phyloP scores from a whole-genome alignment of 2,797 vertebrate genomes.

The Periparus ater region DNA sequence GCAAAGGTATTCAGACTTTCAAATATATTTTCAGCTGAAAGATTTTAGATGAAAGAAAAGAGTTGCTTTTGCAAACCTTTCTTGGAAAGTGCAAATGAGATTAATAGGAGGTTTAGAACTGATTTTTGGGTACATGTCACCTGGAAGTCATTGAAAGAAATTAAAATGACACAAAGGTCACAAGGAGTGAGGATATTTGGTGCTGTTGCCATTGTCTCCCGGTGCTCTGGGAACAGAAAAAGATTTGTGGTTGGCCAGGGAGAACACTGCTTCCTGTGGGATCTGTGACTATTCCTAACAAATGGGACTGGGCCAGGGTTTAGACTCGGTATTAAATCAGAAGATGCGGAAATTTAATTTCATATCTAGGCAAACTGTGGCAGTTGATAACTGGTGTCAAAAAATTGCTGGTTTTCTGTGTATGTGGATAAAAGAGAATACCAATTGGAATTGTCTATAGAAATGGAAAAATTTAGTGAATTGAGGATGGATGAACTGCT shows the following conservation, averaged over 20 bases:
- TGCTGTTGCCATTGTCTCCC: neutral
- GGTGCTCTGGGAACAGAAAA: neutral
- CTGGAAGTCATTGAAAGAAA: neutral
- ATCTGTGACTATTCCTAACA: neutral
- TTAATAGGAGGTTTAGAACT: neutral
- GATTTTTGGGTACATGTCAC: neutral
- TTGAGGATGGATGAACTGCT: neutral
- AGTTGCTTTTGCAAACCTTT: neutral
- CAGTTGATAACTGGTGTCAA: neutral
- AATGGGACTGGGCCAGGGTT: neutral
- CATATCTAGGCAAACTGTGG: neutral
- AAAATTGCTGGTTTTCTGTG: neutral
- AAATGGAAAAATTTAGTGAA: neutral
- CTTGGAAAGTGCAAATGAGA: neutral
- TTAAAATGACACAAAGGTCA: neutral
- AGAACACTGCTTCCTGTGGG: neutral
- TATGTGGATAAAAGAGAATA: neutral
- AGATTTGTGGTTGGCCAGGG: neutral
- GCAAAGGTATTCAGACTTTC: neutral
- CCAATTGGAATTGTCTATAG: neutral
- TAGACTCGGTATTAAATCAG: neutral
- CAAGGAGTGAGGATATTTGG: neutral
- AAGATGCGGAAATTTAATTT: neutral
- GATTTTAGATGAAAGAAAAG: neutral
- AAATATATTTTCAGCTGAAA: neutral